Evolutionary conservation across 2,797 vertebrate genomes (phyloP), one percentile per base, ranked within the genome.

Genomic region (Eupleurogrammus muticus): DNA sequence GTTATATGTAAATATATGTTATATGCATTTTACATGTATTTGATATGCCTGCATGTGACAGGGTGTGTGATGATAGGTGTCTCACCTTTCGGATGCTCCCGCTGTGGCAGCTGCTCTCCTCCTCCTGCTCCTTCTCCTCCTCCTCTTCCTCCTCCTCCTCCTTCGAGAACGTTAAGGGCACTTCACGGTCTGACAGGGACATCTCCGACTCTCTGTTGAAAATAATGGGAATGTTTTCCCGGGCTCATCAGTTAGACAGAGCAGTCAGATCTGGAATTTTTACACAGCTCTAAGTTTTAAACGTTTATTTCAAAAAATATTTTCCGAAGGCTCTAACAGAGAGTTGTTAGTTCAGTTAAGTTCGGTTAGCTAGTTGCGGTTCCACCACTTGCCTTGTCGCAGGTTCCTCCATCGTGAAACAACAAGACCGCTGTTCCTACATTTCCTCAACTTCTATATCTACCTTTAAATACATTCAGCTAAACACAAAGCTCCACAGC

Each of bases 31-130:
- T 13, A 9, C 8, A 35, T 36, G 23, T 59, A 12, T 36, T 11
- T 36, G 32, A 21, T 38, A 36, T 6, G 20, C 38, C 9, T 20
- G 49, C 32, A 52, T 36, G 20, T 21, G 34, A 47, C 23, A 47
- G 3, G 6, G 3, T 48, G 12, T 36, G 38, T 23, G 12, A 42
- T 14, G 44, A n/a, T 17, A 5, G 2, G 35, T 38, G 70, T 40
- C 73, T 77, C 76, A 91, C 92, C 92, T 93, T 92, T 28, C 92
- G 80, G 87, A 90, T 77, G 90, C 92, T 93, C 56, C 88, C 90
- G 16, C 71, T 49, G 66, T 73, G 74, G 71, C 79, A 73, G 71
- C 81, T 19, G 16, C 48, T 65, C 51, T 74, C 60, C 59, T 87
- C 89, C 19, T 77, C n/a, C 2, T 28, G 3, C 6, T 28, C 28